A percentile compares a stretch with the other conserved stretches of the same genome.
Evolutionary conservation across 2,888 invertebrate genomes (phyloP).

Genomic region (Bombyx huttoni): DNA sequence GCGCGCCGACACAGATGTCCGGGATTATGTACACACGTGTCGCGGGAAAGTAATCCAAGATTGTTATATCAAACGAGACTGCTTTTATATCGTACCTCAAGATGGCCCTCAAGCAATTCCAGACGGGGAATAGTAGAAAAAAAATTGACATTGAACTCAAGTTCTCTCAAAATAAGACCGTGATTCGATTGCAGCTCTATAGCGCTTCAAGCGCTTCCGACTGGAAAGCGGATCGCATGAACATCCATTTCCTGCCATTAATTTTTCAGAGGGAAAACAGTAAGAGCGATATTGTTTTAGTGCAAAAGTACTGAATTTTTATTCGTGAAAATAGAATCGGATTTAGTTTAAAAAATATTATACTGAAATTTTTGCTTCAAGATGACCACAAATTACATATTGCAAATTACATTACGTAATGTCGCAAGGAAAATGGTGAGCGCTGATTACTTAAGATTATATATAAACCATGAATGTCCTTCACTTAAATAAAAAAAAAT

Average conservation of each 20-base stretch:
- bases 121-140: not conserved
- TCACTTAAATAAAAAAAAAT: too few species aligned
- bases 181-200: not conserved
- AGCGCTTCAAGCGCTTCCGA: not conserved
- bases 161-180: conserved; percentile 1
- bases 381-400: too few species aligned
- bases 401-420: too few species aligned
- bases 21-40: too few species aligned
- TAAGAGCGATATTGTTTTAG: conserved; percentile 1
- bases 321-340: not conserved
- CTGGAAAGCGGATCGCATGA: conserved; percentile 2
- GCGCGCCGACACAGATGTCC: too few species aligned
- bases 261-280: conserved; percentile 3
- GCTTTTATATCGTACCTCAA: not conserved
- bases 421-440: too few species aligned
- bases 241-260: conserved; percentile 4
- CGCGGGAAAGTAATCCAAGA: too few species aligned
- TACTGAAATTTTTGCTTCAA: too few species aligned
- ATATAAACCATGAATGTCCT: too few species aligned
- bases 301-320: not conserved
- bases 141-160: conserved; percentile 2
- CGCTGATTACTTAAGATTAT: too few species aligned
- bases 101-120: not conserved
- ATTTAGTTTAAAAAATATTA: not conserved
- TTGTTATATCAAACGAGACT: too few species aligned